These are phyloP conservation scores for Calliphora vicina DNA, from an alignment of 1,140 invertebrate species.

Conservation along the genomic window DNA sequence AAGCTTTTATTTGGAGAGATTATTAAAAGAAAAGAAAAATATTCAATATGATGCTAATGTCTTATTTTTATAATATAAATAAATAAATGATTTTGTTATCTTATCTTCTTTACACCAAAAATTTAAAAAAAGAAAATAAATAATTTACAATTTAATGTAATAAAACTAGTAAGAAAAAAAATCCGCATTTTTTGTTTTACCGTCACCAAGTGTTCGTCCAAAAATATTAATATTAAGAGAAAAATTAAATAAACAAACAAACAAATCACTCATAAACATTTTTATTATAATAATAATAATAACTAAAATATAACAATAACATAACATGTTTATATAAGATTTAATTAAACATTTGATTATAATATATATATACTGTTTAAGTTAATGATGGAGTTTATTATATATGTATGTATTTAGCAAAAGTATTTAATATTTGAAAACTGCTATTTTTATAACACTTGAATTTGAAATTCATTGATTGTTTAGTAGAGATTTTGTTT, in stretches of 20 bases:
- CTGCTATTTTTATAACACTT: too few species aligned
- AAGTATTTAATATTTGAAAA: too few species aligned
- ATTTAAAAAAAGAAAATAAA: background rate
- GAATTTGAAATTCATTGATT: too few species aligned
- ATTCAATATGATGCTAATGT: background rate
- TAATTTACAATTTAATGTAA: background rate
- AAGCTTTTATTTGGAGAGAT: conserved; percentile 8
- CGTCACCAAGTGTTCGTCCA: conserved; percentile 44
- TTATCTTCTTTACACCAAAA: conserved; percentile 1
- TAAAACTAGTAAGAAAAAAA: conserved; percentile 15
- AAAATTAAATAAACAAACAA: conserved; percentile 17
- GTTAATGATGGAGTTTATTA: too few species aligned
- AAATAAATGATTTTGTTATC: background rate
- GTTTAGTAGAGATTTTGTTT: too few species aligned
- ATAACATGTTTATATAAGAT: background rate
- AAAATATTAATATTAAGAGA: conserved; percentile 41
- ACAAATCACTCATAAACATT: background rate
- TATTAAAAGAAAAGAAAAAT: background rate
- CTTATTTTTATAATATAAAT: background rate
- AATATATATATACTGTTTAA: too few species aligned
- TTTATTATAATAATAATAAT: background rate
- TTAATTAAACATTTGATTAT: too few species aligned
- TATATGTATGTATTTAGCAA: too few species aligned
- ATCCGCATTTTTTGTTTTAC: conserved; percentile 45
- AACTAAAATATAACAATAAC: background rate